Evolutionary conservation across 2,888 invertebrate genomes (phyloP), one percentile per base, ranked within the genome.

Genomic region (Drosophila stalkeri): DNA sequence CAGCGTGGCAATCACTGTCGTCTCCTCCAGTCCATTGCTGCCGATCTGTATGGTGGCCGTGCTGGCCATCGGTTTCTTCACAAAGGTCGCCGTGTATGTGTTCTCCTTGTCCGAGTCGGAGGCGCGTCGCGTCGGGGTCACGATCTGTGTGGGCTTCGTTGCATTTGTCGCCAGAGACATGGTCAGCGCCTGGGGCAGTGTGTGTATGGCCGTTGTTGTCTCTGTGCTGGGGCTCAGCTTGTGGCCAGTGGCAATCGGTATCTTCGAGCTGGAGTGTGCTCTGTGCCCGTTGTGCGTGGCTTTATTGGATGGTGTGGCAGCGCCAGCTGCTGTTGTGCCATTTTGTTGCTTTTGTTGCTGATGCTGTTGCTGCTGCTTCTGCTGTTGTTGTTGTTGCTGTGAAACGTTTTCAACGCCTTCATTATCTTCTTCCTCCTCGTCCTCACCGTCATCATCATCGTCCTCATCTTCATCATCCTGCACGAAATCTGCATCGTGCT

Each of bases 81-180:
- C 75, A 64, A 86, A 86, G 18, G 91, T 91, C 46, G 91, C 86
- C 66, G 91, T 87, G 77, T 89, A 92, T 47, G 92, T 92, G 70
- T 92, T 92, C 77, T 92, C 92, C 72, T 92, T 92, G 66, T 92
- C 92, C 66, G 92, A 92, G 63, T 92, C 92, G 16, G 91, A 90
- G 54, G 91, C 89, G 47, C 92, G 90, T 47, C 92, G 91, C 37
- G 72, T 88, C 39, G 81, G 89, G 8, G 86, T 88, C 62, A 83
- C 88, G 62, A 87, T 81, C 54, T 89, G 87, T 56, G 81, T 83
- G 39, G 86, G 88, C 37, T 75, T 77, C 20, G 52, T 70, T 41
- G 75, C 27, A 12, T 61, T 27, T 77, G 80, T 35, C 66, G 79
- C 39, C 43, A 64, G 64, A 73, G 81, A 67, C 79, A 75, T 68